Base-by-base conservation (phyloP, 2,888 invertebrate species). In the Drosophila mettleri region DNA sequence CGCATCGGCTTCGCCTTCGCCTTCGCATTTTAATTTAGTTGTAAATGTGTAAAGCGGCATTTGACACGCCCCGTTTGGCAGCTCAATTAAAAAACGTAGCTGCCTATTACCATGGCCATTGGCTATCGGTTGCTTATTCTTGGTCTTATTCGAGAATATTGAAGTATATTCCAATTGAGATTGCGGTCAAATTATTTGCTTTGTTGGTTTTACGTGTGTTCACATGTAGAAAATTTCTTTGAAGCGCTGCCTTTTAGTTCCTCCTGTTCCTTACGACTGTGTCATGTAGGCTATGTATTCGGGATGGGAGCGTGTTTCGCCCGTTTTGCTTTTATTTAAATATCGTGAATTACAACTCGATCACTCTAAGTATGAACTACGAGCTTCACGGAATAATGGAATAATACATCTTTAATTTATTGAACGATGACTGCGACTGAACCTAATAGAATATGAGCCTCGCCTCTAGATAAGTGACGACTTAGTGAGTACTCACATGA, bases 41-140 rank as follows among this genome's bases (percentile, higher is more conserved):
- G 90, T 90, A 90, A 91, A 89, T 89, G 89, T 90, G 90, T 90
- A 90, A 90, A 90, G 84, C 87, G 80, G 80, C 85, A 82, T 68
- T 75, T 82, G 89, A 80, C 80, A 91, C 91, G 90, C 90, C 90
- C 89, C 88, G 80, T 89, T 89, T 88, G 89, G 91, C 90, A 90
- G 88, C 90, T 91, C 90, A 91, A 90, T 90, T 90, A 91, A 91
- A 90, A 89, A 89, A 82, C 82, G 80, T 72, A 78, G 87, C 85
- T 81, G 83, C 76, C 80, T 76, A 75, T 75, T 75, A 78, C 78
- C 75, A 75, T 75, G 78, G 60, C 60, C 78, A 77, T 64, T 74
- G 77, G 72, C 74, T 72, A 74, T 59, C 64, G 55, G 64, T 72
- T 72, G 51, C 62, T 57, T 31, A 34, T 33, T 18, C 55, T 57